These are phyloP conservation scores for Acanthosoma haemorrhoidale DNA, from an alignment of 2,888 invertebrate species.

Conservation along the genomic window DNA sequence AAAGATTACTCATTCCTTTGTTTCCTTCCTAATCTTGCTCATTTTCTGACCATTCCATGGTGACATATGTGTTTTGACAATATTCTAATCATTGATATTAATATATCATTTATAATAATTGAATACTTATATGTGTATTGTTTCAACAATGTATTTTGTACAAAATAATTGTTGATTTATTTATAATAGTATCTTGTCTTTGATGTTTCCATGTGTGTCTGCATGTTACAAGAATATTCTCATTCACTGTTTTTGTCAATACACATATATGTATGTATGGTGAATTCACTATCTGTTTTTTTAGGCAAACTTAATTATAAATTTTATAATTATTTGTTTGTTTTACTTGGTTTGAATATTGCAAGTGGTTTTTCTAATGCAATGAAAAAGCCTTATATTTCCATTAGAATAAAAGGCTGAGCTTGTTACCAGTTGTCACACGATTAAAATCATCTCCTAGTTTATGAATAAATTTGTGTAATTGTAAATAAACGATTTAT, in stretches of 20 bases:
- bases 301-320: conserved; percentile 23
- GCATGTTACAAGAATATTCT: neutral
- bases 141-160: neutral
- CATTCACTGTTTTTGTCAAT: conserved; percentile 11
- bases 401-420: conserved; percentile 23
- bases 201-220: conserved; percentile 19
- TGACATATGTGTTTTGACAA: conserved; percentile 28
- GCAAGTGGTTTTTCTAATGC: conserved; percentile 24
- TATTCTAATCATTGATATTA: conserved; percentile 23
- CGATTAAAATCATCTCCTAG: conserved; percentile 15
- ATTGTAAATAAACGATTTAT: conserved; percentile 9
- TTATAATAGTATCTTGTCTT: conserved; percentile 15
- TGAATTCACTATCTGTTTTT: conserved; percentile 18
- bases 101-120: conserved; percentile 16
- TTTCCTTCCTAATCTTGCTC: conserved; percentile 27
- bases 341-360: conserved; percentile 2
- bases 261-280: conserved; percentile 20
- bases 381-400: conserved; percentile 18
- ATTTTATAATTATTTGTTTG: neutral
- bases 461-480: conserved; percentile 14
- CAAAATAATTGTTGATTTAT: neutral
- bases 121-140: conserved; percentile 34
- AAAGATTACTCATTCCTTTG: neutral
- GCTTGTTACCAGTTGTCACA: conserved; percentile 24
- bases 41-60: conserved; percentile 33